Conservation (phyloP, 2,797 vertebrate species). For the Melanotaenia trifasciata region DNA sequence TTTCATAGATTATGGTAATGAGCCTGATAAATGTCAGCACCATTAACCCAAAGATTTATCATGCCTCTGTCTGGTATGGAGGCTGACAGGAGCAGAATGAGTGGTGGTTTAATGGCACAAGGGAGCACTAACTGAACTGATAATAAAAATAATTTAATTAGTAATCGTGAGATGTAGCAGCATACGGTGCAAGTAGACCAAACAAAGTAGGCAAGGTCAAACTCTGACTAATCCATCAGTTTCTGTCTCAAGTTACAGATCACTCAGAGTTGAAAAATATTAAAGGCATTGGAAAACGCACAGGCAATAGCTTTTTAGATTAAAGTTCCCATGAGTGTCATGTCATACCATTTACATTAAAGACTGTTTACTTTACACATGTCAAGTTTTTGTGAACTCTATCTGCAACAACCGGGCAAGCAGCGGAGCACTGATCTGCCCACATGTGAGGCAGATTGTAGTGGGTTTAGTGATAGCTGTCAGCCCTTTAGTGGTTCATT, state of each 20-base stretch:
- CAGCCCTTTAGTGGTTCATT: slow-evolving; percentile 8
- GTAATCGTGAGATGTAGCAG: slow-evolving; percentile 9
- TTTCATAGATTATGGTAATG: slow-evolving; percentile 28
- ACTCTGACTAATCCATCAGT: background rate
- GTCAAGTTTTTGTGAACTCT: slow-evolving; percentile 2
- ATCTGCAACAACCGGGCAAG: slow-evolving; percentile 2
- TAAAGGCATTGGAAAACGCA: background rate
- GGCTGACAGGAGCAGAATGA: slow-evolving; percentile 12
- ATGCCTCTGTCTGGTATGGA: slow-evolving; percentile 9
- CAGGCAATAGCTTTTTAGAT: background rate
- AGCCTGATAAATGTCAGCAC: slow-evolving; percentile 37
- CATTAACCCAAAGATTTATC: slow-evolving; percentile 35
- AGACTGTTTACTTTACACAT: background rate
- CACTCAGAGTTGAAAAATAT: background rate
- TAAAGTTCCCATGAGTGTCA: background rate
- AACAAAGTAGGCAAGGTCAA: background rate
- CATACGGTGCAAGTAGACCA: background rate
- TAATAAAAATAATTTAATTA: slow-evolving; percentile 22
- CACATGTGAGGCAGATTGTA: slow-evolving; percentile 1
- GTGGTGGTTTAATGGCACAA: background rate
- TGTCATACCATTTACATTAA: background rate
- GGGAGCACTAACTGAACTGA: slow-evolving; percentile 28
- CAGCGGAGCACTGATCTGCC: background rate
- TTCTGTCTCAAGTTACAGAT: background rate
- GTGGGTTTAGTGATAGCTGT: slow-evolving; percentile 12